Conservation (phyloP, 2,113 vertebrate species). For the Podarcis muralis region DNA sequence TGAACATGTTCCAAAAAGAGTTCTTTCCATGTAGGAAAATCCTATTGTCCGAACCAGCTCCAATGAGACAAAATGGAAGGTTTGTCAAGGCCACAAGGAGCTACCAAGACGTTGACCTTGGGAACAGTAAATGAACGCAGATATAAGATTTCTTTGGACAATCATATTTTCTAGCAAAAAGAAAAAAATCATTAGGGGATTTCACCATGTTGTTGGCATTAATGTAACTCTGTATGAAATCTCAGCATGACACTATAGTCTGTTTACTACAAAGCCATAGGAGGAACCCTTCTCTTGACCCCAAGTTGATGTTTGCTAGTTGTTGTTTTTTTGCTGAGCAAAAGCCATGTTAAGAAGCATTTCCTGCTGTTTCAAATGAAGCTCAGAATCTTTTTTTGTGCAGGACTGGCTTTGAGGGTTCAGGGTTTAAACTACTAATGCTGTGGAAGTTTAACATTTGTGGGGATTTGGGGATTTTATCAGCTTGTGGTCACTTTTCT, state of each 20-base stretch:
- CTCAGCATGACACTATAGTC: neutral
- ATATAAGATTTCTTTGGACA: neutral
- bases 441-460: neutral
- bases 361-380: slow-evolving; percentile 1
- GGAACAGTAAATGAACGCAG: neutral
- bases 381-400: neutral
- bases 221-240: neutral
- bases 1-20: neutral
- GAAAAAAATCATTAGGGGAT: neutral
- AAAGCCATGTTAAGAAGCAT: slow-evolving; percentile 3
- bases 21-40: neutral
- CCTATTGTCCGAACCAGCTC: neutral
- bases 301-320: slow-evolving; percentile 5
- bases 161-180: neutral
- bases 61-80: neutral
- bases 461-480: neutral
- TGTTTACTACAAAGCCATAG: neutral
- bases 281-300: slow-evolving; percentile 3
- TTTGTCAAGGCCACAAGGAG: neutral
- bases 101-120: slow-evolving; percentile 4
- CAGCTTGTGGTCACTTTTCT: neutral
- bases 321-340: neutral
- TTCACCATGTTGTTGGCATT: slow-evolving; percentile 8
- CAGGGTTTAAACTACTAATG: neutral
- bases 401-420: neutral